Percentiles rank a stretch among this genome's conserved stretches.
phyloP scores from a whole-genome alignment of 2,888 invertebrate species.

The Aphrophora alni region DNA sequence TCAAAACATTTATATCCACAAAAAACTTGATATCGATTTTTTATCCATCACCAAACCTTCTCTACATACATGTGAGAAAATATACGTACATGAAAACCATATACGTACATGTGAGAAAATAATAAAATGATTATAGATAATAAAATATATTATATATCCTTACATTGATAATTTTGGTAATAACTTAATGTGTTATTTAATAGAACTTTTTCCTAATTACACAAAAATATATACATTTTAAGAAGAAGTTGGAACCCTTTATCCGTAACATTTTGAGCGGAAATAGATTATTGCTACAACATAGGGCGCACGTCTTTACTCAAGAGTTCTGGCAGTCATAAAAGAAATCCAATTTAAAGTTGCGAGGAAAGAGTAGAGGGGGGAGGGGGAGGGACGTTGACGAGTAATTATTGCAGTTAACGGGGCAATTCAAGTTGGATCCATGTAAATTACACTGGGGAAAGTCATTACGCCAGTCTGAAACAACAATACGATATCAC shows the following conservation, averaged over 20 bases:
- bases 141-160: too few relatives aligned
- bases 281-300: conserved; percentile 32
- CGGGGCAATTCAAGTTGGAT: conserved; percentile 26
- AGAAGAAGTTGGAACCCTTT: background rate
- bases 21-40: too few relatives aligned
- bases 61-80: too few relatives aligned
- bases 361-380: background rate
- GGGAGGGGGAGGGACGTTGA: background rate
- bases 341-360: conserved; percentile 36
- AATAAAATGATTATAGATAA: too few relatives aligned
- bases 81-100: too few relatives aligned
- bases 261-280: background rate
- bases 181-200: too few relatives aligned
- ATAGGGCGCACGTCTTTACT: background rate
- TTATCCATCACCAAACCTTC: too few relatives aligned
- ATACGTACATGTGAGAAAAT: too few relatives aligned
- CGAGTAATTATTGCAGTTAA: conserved; percentile 35
- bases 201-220: background rate
- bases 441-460: conserved; percentile 30
- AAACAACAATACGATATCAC: background rate
- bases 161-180: too few relatives aligned
- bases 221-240: background rate
- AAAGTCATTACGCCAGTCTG: conserved; percentile 19
- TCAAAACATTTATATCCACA: too few relatives aligned
- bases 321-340: conserved; percentile 31